phyloP scores from a whole-genome alignment of 2,113 vertebrate species.

The Plecotus auritus region DNA sequence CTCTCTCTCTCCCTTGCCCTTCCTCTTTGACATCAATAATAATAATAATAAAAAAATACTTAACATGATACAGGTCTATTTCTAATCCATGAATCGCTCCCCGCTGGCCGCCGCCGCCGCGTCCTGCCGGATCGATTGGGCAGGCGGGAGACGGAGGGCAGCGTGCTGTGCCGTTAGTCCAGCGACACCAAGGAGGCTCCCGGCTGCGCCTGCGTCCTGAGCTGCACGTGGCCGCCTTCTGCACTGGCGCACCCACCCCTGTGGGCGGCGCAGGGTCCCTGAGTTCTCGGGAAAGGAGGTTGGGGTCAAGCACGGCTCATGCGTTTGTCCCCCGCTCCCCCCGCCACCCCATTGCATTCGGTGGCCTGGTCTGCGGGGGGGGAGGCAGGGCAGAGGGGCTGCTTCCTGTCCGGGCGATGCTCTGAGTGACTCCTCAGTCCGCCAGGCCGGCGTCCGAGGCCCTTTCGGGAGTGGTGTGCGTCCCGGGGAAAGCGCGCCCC shows the following conservation, averaged over 20 bases:
- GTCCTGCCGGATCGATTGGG: neutral
- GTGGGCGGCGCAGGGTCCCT: neutral
- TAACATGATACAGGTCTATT: neutral
- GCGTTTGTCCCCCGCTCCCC: too few species aligned
- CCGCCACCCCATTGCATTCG: neutral
- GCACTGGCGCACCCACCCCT: neutral
- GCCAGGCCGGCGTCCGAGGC: rapidly evolving
- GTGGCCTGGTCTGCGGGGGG: rapidly evolving
- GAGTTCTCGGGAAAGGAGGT: neutral
- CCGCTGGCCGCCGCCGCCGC: too few species aligned
- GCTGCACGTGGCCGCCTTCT: neutral
- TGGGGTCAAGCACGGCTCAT: neutral
- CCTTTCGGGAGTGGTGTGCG: rapidly evolving
- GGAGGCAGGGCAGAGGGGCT: rapidly evolving
- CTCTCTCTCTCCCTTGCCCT: too few species aligned
- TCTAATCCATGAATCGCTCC: neutral
- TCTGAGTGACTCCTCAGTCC: neutral
- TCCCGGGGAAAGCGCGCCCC: neutral
- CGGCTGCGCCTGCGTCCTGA: neutral
- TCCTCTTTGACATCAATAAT: too few species aligned
- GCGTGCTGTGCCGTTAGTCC: neutral
- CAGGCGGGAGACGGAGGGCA: neutral
- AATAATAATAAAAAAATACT: too few species aligned
- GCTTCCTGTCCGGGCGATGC: neutral
- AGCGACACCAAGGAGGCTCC: neutral